phyloP scores from a whole-genome alignment of 1,140 invertebrate species.

The Lepidurus packardi region DNA sequence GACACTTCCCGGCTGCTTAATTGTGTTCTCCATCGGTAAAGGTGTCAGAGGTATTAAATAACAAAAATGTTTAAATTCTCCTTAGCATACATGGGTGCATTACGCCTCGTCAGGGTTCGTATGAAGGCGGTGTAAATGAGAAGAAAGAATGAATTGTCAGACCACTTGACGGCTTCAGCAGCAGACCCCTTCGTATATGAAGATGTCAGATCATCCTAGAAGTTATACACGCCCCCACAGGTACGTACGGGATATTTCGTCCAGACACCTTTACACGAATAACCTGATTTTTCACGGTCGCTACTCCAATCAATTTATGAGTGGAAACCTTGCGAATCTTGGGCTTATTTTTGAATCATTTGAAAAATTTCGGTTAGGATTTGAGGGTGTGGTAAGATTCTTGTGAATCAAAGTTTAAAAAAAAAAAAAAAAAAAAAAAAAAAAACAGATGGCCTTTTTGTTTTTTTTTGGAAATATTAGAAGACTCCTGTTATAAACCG shows the following conservation, averaged over 20 bases:
- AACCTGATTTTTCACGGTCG: not conserved
- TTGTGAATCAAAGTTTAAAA: too few relatives aligned
- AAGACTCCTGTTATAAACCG: too few relatives aligned
- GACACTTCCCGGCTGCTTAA: too few relatives aligned
- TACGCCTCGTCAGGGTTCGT: too few relatives aligned
- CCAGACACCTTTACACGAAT: not conserved
- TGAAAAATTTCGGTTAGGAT: not conserved
- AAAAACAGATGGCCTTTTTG: too few relatives aligned
- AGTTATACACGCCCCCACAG: conserved; percentile 9
- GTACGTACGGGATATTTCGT: conserved; percentile 10
- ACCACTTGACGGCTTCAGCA: not conserved
- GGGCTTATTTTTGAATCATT: not conserved
- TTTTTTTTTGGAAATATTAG: too few relatives aligned
- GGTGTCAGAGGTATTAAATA: too few relatives aligned
- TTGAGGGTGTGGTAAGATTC: too few relatives aligned
- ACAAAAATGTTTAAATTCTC: too few relatives aligned
- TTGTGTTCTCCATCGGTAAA: too few relatives aligned
- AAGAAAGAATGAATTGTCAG: conserved; percentile 2
- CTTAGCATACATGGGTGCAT: too few relatives aligned
- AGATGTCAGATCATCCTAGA: not conserved
- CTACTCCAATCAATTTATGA: not conserved
- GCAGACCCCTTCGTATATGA: not conserved
- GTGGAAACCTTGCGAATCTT: not conserved
- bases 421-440: too few relatives aligned
- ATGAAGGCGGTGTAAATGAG: not conserved